Evolutionary conservation across 2,113 vertebrate species (phyloP).

Genomic region (Otocyon megalotis): DNA sequence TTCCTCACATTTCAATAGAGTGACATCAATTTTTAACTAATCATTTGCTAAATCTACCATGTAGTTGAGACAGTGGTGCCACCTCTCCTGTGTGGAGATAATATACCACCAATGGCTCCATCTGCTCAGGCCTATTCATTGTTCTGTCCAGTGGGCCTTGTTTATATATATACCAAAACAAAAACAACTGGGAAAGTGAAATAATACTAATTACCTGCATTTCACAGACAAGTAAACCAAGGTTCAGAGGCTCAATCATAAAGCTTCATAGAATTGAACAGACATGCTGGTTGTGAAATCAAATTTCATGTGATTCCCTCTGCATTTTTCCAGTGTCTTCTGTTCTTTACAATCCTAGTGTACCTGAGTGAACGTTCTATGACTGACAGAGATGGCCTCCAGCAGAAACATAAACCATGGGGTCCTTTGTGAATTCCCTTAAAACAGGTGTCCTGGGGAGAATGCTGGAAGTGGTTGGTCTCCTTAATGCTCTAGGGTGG

Average conservation of each 20-base stretch:
- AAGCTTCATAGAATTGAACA: neutral
- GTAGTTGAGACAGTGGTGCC: neutral
- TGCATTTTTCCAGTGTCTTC: neutral
- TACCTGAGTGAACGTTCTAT: neutral
- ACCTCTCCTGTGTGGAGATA: neutral
- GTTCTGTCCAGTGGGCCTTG: neutral
- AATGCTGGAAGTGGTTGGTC: neutral
- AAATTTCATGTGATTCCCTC: neutral
- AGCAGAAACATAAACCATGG: neutral
- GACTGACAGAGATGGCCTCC: neutral
- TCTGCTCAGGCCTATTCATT: neutral
- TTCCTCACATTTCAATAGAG: slow-evolving; percentile 14
- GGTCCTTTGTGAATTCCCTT: neutral
- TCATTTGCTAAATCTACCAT: neutral
- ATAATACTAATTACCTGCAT: neutral
- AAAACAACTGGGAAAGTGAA: neutral
- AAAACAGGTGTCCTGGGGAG: neutral
- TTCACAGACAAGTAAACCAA: neutral
- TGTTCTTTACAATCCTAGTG: neutral
- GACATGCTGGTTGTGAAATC: neutral
- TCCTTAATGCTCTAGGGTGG: neutral
- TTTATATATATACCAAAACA: neutral
- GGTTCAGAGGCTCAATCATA: neutral
- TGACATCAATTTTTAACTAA: neutral
- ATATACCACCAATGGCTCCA: neutral